A percentile compares a stretch with the other conserved stretches of the same genome.
Evolutionary conservation across 2,888 invertebrate genomes (phyloP).

Genomic region (Volucella inanis): DNA sequence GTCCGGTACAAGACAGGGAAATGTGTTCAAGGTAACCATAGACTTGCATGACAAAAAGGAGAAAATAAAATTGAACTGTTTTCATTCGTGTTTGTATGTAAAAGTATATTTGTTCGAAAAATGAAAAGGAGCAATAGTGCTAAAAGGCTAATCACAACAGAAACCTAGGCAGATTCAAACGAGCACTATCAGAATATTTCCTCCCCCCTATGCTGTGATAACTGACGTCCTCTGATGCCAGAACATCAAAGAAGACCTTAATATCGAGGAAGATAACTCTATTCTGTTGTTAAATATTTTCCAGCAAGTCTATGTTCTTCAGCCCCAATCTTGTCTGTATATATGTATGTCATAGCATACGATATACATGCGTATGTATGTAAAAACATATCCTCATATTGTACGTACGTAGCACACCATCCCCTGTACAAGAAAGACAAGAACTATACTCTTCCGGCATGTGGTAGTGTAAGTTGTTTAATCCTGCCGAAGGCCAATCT

Average conservation of each 20-base stretch:
- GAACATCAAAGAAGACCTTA: slow-evolving; percentile 21
- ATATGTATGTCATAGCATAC: too few relatives aligned
- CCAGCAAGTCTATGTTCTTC: slow-evolving; percentile 19
- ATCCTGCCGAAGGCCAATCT: slow-evolving; percentile 42
- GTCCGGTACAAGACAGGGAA: too few relatives aligned
- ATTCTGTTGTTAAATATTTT: slow-evolving; percentile 46
- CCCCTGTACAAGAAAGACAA: background rate
- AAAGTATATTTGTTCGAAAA: background rate
- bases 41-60: too few relatives aligned
- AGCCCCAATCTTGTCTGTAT: too few relatives aligned
- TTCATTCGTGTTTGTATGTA: too few relatives aligned
- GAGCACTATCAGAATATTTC: slow-evolving; percentile 7
- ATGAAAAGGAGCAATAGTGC: slow-evolving; percentile 1
- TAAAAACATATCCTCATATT: background rate
- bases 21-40: too few relatives aligned
- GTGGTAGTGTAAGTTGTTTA: slow-evolving; percentile 17
- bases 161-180: slow-evolving; percentile 34
- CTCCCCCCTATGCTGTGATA: background rate
- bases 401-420: background rate
- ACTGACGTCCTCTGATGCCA: slow-evolving; percentile 23
- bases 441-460: slow-evolving; percentile 9
- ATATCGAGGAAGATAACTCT: slow-evolving; percentile 32
- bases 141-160: slow-evolving; percentile 38
- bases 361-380: too few relatives aligned
- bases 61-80: too few relatives aligned